phyloP scores from a whole-genome alignment of 2,888 invertebrate species.

The Microctonus aethiopoides region DNA sequence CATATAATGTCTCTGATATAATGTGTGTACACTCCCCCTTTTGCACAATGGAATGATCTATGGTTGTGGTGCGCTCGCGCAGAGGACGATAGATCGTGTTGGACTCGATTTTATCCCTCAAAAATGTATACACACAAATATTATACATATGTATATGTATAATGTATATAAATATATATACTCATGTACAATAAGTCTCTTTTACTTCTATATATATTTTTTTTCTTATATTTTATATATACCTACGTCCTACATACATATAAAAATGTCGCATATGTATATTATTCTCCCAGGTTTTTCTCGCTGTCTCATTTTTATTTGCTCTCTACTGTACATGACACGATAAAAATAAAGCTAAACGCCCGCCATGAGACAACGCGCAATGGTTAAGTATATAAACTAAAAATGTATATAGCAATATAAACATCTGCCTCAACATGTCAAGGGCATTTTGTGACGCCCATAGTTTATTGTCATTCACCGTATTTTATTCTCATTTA shows the following conservation, averaged over 20 bases:
- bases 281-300: conserved; percentile 6
- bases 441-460: conserved; percentile 23
- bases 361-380: not conserved
- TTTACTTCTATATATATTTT: not conserved
- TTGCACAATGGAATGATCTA: conserved; percentile 60
- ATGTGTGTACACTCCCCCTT: conserved; percentile 60
- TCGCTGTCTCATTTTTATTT: conserved; percentile 31
- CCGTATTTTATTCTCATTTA: not conserved
- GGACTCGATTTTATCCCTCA: conserved; percentile 32
- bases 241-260: not conserved
- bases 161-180: conserved; percentile 19
- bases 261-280: not conserved
- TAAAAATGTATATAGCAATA: conserved; percentile 13
- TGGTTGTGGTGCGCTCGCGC: conserved; percentile 35
- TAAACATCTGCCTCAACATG: conserved; percentile 31
- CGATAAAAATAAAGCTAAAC: conserved; percentile 34
- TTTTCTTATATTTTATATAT: conserved; percentile 6
- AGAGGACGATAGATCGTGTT: conserved; percentile 40
- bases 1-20: conserved; percentile 48
- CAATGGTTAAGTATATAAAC: conserved; percentile 9
- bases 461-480: conserved; percentile 17
- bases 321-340: conserved; percentile 25
- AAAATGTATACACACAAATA: not conserved
- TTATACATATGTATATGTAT: not conserved
- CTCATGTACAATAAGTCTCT: not conserved